These are phyloP conservation scores for Diaprepes abbreviatus DNA, from an alignment of 2,888 invertebrate genomes.

Conservation along the genomic window DNA sequence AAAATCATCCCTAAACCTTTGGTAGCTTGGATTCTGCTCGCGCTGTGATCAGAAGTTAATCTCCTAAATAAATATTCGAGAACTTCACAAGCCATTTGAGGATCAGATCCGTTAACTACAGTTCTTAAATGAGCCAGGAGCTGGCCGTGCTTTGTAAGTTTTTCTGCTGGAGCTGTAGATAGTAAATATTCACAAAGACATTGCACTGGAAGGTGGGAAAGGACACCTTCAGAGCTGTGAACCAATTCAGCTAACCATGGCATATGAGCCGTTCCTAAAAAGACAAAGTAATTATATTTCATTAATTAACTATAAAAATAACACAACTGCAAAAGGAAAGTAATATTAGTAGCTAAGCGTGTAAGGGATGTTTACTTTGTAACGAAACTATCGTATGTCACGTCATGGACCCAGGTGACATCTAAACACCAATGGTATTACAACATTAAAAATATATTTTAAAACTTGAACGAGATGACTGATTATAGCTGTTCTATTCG, in stretches of 20 bases:
- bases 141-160: constrained; percentile 82
- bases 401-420: no score
- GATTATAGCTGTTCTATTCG: no score
- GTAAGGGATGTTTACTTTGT: no score
- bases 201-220: constrained; percentile 93
- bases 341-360: no score
- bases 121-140: constrained; percentile 73
- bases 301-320: no score
- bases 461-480: no score
- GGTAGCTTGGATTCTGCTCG: constrained; percentile 83
- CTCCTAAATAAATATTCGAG: constrained; percentile 90
- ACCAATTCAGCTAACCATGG: constrained; percentile 97
- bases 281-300: no score
- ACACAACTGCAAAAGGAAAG: no score
- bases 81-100: constrained; percentile 80
- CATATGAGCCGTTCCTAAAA: constrained; percentile 83
- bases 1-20: constrained; percentile 66
- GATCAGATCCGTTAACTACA: constrained; percentile 69
- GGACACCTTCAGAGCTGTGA: constrained; percentile 89
- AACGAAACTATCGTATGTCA: no score
- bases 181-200: constrained; percentile 96
- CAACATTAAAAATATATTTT: no score
- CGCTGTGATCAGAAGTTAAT: constrained; percentile 84
- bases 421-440: no score
- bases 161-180: constrained; percentile 76